These are phyloP conservation scores for Zygogramma bicolorata DNA, from an alignment of 2,888 invertebrate species.

Conservation along the genomic window DNA sequence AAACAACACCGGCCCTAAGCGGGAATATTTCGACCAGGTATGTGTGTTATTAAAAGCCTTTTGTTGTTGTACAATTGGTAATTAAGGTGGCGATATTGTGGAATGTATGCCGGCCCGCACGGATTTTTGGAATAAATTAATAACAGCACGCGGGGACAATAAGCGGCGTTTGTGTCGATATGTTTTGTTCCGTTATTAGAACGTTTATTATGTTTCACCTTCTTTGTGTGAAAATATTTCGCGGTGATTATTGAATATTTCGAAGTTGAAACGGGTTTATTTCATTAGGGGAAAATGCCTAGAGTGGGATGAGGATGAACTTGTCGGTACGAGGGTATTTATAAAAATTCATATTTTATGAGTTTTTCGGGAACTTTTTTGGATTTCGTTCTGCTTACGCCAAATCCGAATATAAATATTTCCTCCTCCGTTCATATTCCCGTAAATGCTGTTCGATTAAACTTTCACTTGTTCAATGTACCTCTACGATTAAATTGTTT, in stretches of 20 bases:
- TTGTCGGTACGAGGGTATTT: too few species aligned
- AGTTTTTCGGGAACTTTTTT: too few species aligned
- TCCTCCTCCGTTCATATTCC: too few species aligned
- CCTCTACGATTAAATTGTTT: too few species aligned
- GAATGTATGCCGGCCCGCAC: slow-evolving; percentile 52
- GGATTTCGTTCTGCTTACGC: too few species aligned
- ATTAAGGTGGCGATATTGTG: slow-evolving; percentile 57
- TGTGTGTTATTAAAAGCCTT: slow-evolving; percentile 60
- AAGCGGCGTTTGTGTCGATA: slow-evolving; percentile 28
- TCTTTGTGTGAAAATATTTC: slow-evolving; percentile 6
- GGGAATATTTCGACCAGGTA: slow-evolving; percentile 51
- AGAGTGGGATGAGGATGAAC: too few species aligned
- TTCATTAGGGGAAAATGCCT: too few species aligned
- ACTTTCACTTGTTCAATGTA: too few species aligned
- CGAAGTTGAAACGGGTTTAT: too few species aligned
- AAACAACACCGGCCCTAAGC: slow-evolving; percentile 33
- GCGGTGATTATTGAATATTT: background rate
- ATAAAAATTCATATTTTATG: too few species aligned
- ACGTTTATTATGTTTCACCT: slow-evolving; percentile 8
- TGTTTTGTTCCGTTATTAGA: slow-evolving; percentile 15
- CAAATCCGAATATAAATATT: too few species aligned
- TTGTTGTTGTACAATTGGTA: slow-evolving; percentile 57
- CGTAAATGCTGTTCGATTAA: too few species aligned
- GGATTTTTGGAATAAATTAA: slow-evolving; percentile 59
- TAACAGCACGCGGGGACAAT: slow-evolving; percentile 52